These are phyloP conservation scores for Gila robusta DNA, from an alignment of 2,797 vertebrate species.

Conservation along the genomic window DNA sequence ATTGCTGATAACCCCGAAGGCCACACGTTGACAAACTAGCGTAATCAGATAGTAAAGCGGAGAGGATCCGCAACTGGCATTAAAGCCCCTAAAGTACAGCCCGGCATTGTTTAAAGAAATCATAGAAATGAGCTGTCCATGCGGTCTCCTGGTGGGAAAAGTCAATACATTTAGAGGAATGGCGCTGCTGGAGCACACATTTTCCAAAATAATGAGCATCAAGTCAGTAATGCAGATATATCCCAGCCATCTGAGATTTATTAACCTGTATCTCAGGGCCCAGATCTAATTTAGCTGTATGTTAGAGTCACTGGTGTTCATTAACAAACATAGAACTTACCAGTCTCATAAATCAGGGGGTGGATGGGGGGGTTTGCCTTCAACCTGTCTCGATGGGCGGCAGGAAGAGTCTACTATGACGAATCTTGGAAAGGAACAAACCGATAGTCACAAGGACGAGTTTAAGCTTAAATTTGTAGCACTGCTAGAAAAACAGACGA, in stretches of 20 bases:
- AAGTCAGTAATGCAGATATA: constrained; percentile 57
- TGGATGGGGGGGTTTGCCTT: not conserved
- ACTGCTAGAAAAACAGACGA: not conserved
- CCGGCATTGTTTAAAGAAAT: constrained; percentile 41
- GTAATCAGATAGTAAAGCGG: constrained; percentile 22
- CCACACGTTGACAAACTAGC: not conserved
- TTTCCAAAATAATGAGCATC: constrained; percentile 58
- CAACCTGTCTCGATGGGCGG: constrained; percentile 28
- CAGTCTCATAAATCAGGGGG: constrained; percentile 48
- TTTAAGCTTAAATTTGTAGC: not conserved
- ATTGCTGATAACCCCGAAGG: constrained; percentile 40
- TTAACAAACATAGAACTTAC: constrained; percentile 55
- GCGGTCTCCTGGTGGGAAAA: constrained; percentile 48
- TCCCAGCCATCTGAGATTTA: constrained; percentile 53
- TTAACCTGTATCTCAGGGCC: constrained; percentile 52
- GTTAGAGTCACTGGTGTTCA: constrained; percentile 51
- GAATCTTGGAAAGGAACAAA: constrained; percentile 7
- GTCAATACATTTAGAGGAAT: constrained; percentile 50
- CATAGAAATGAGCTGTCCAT: constrained; percentile 43
- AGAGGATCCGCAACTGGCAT: not conserved
- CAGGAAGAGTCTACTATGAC: constrained; percentile 9
- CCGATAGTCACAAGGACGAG: not conserved
- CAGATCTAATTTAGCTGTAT: constrained; percentile 53
- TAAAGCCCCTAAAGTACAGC: constrained; percentile 23
- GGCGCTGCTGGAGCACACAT: constrained; percentile 49